Conservation (phyloP, 2,797 vertebrate species). For the Phylloscopus collybita region DNA sequence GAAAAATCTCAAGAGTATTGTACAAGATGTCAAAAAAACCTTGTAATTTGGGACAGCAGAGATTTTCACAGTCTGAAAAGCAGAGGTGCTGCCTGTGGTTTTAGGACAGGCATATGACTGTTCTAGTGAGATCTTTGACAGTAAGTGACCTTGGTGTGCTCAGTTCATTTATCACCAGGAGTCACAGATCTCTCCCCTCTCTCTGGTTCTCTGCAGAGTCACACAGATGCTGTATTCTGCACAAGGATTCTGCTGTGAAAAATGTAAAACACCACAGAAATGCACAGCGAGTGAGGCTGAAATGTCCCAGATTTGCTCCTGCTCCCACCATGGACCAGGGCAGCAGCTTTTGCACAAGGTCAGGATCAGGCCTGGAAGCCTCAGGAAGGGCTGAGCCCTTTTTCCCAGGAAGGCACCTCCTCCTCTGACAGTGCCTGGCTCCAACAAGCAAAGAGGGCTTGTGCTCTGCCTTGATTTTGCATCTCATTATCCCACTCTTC, state of each 20-base stretch:
- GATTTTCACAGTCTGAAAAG: background rate
- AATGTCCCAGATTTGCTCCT: background rate
- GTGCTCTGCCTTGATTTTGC: slow-evolving; percentile 37
- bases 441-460: background rate
- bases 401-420: background rate
- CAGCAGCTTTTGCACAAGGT: background rate
- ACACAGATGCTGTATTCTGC: background rate
- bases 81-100: background rate
- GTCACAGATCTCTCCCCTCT: background rate
- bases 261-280: rapidly evolving
- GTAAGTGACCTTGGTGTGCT: background rate
- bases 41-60: background rate
- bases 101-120: background rate
- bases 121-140: background rate
- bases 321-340: background rate
- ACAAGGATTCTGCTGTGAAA: background rate
- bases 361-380: background rate
- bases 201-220: background rate
- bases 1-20: background rate
- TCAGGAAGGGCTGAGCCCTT: background rate
- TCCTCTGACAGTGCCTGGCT: background rate
- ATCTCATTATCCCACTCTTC: slow-evolving; percentile 53
- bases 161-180: background rate
- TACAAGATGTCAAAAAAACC: background rate
- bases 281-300: background rate